Conservation (phyloP, 2,888 invertebrate species). For the Drosophila ochracea region DNA sequence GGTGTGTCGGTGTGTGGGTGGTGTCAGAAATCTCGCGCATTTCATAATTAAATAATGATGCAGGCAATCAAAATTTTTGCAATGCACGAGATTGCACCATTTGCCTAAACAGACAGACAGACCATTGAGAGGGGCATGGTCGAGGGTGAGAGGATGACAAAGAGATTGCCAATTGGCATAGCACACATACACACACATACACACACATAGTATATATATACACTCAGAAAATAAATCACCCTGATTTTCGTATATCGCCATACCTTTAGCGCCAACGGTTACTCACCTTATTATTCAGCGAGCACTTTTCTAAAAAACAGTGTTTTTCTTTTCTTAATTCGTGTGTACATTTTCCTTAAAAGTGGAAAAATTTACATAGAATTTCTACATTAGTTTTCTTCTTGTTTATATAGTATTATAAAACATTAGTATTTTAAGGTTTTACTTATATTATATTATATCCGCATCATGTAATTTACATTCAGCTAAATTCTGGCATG, state of each 20-base stretch:
- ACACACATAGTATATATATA: not conserved
- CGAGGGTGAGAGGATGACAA: not conserved
- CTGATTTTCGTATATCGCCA: not conserved
- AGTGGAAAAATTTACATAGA: not conserved
- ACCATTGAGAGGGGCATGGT: not conserved
- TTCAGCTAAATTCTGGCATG: not conserved
- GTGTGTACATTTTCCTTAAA: not conserved
- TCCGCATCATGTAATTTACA: not conserved
- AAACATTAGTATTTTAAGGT: not conserved
- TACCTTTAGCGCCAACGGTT: not conserved
- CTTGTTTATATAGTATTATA: not conserved
- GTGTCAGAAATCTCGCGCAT: slow-evolving; percentile 5
- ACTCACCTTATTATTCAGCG: not conserved
- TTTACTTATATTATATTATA: not conserved
- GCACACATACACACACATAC: not conserved
- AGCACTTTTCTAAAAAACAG: not conserved
- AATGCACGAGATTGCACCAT: not conserved
- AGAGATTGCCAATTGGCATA: not conserved
- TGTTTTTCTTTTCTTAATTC: not conserved
- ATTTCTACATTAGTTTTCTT: not conserved
- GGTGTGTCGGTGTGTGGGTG: not conserved
- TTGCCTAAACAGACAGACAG: not conserved
- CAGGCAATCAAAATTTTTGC: slow-evolving; percentile 15
- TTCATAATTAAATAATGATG: not conserved
- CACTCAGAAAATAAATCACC: not conserved